Evolutionary conservation across 1,140 invertebrate species (phyloP).

Genomic region (Pachyrhynchus sulphureomaculatus): DNA sequence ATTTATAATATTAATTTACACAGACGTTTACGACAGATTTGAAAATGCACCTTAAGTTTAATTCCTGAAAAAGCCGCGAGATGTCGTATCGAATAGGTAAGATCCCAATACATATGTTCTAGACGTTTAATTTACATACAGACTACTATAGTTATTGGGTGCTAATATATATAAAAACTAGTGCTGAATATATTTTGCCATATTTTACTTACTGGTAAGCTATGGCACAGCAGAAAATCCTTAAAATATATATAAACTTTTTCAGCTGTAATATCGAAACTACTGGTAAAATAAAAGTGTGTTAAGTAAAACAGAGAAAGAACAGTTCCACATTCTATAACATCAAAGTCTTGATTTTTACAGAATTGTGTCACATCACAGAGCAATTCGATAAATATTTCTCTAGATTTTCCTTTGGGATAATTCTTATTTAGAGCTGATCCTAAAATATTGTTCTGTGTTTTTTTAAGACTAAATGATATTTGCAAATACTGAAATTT

Average conservation of each 20-base stretch:
- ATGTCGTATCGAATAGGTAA: too few species aligned
- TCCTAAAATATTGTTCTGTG: constrained; percentile 11
- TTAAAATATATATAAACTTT: constrained; percentile 47
- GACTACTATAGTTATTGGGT: too few species aligned
- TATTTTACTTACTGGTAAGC: constrained; percentile 40
- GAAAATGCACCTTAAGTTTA: too few species aligned
- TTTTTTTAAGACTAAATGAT: too few species aligned
- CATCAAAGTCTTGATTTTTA: constrained; percentile 28
- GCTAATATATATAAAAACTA: too few species aligned
- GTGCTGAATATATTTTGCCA: too few species aligned
- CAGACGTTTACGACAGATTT: too few species aligned
- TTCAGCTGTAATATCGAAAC: constrained; percentile 37
- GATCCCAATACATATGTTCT: too few species aligned
- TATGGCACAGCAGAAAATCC: constrained; percentile 41
- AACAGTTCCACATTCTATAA: constrained; percentile 39
- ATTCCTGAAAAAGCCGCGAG: too few species aligned
- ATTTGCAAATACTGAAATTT: too few species aligned
- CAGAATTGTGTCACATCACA: constrained; percentile 42
- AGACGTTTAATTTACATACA: too few species aligned
- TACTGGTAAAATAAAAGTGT: constrained; percentile 42
- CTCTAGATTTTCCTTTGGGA: constrained; percentile 37
- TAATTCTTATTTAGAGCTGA: background rate
- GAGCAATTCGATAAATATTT: constrained; percentile 42
- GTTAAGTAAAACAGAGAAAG: constrained; percentile 46
- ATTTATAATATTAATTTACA: too few species aligned